Percentiles rank a stretch among this genome's conserved stretches.
phyloP scores from a whole-genome alignment of 2,797 vertebrate genomes.

The Argya squamiceps region DNA sequence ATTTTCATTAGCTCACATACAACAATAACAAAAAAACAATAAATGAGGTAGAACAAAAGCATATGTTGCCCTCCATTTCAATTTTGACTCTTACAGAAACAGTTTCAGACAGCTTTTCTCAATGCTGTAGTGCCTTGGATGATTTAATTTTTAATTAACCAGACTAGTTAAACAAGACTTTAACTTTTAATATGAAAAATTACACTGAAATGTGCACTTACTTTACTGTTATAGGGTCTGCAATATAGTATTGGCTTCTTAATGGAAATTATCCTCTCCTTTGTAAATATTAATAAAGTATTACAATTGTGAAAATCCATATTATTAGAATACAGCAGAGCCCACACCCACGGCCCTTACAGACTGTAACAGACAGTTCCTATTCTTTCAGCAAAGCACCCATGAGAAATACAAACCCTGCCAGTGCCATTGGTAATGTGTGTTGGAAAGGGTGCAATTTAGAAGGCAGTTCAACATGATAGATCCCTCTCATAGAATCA shows the following conservation, averaged over 20 bases:
- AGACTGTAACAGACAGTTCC: not conserved
- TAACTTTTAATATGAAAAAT: not conserved
- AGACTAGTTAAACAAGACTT: not conserved
- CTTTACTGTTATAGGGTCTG: not conserved
- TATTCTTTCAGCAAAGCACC: rapidly evolving
- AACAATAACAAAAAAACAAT: not conserved
- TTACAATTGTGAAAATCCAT: not conserved
- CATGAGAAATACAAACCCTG: not conserved
- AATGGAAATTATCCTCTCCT: not conserved
- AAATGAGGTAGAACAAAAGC: not conserved
- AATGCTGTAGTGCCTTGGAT: not conserved
- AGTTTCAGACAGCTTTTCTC: not conserved
- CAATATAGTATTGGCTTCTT: not conserved
- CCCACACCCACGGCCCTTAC: not conserved
- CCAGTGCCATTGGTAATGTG: rapidly evolving
- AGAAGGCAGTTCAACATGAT: not conserved
- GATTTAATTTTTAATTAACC: not conserved
- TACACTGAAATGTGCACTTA: not conserved
- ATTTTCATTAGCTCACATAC: not conserved
- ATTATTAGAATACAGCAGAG: not conserved
- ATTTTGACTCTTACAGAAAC: not conserved
- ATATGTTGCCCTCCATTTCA: not conserved
- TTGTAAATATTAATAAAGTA: not conserved
- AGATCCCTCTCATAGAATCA: not conserved
- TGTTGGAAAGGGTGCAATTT: not conserved